Evolutionary conservation across 2,888 invertebrate species (phyloP), one percentile per base, ranked within the genome.

Genomic region (Drosophila tanythrix): DNA sequence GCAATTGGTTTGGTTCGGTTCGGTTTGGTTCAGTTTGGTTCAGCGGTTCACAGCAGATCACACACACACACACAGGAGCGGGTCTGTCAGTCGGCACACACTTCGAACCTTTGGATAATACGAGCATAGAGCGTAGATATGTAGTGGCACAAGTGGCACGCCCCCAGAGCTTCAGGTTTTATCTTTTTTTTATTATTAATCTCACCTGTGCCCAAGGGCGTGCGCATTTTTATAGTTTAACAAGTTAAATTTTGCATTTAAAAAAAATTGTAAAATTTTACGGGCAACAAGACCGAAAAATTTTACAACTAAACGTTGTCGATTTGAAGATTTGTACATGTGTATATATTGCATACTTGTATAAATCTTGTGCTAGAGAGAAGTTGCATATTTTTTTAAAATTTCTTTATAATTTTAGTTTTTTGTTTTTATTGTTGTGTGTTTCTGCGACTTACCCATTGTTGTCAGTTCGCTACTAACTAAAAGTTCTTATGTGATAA

Each of bases 61-160:
- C 82, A 73, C 56, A 46, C 46, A 46, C 46, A 46, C 21, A 46
- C 46, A 46, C 21, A 87, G 70, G 83, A 43, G 36, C 64, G 36
- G 83, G 88, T 51, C 51, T 51, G 74, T 89, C 88, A 89, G 85
- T 89, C 85, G 81, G 87, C 15, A 56, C 56, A 56, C 85, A 88
- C 83, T 79, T 87, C 76, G 90, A 88, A 88, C 87, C 87, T 89
- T 88, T 89, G 90, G 83, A 88, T 87, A 88, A 88, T 88, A 88
- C 88, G 87, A 88, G 87, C 88, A 88, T 88, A 89, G 81, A 88
- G 84, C 90, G 90, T 86, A 88, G 79, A 79, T 82, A 50, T 84
- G 86, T 89, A 89, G 74, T 76, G 76, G 74, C 71, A 72, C 67
- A 74, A 70, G 69, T 70, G 62, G 61, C 82, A 82, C 79, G 77